Base-by-base conservation (phyloP, 2,888 invertebrate genomes). In the Pseudococcus viburni region DNA sequence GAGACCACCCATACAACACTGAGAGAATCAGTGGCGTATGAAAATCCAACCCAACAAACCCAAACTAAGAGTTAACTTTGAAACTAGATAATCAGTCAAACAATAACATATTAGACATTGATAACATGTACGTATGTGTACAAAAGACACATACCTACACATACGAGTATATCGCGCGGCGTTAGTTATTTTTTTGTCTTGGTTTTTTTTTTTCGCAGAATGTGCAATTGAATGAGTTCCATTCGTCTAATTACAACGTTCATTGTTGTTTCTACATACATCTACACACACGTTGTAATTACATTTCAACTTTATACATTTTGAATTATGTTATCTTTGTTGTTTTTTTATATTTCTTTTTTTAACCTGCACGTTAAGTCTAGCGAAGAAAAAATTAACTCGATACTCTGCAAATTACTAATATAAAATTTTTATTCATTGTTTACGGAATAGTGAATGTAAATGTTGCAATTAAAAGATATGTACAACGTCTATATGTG, bases 201-300 rank as follows among this genome's bases (percentile, higher is more conserved):
- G 39, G 26, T 77, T 39, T 80, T 80, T 80, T 73, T 73, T 73
- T 73, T 73, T 73, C 12, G 68, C 68, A 73, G 80, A 42, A 80
- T 80, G 42, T 80, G 80, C 80, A 80, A 73, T 80, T 80, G 80
- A 80, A 80, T 80, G n/a, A n/a, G n/a, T 80, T 80, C 42, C n/a
- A n/a, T 46, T 42, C 80, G 42, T 80, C 80, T 80, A 80, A 80
- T 80, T 80, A 80, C 80, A 42, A 80, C n/a, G 80, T 80, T 42
- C 80, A 80, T 80, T 80, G 80, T 80, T 80, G 80, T 80, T 80
- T 80, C 42, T 42, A 73, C 68, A 26, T 42, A 1, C 17, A 42
- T 12, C 8, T 22, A 17, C 55, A 55, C 33, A 73, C 42, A 80
- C 80, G 80, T 80, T 42, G 80, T 80, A 80, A 80, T 80, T 33